Percentiles rank a stretch among this genome's conserved stretches.
Evolutionary conservation across 2,888 invertebrate species (phyloP).

Genomic region (Melolontha melolontha): DNA sequence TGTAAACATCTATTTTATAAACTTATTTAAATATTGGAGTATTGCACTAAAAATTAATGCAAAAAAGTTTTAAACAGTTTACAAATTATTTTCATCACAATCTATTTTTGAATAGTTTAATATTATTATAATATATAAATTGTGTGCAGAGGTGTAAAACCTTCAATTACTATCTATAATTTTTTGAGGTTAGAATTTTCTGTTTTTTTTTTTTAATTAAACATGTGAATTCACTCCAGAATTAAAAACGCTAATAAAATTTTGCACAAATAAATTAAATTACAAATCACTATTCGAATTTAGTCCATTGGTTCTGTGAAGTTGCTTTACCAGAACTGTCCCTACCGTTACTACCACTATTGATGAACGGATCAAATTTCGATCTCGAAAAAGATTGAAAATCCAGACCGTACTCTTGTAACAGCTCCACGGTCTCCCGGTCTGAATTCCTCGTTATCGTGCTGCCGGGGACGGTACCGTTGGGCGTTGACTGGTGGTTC

Average conservation of each 20-base stretch:
- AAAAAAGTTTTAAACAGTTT: no score
- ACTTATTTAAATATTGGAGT: no score
- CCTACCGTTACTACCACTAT: constrained; percentile 50
- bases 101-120: no score
- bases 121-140: no score
- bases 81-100: no score
- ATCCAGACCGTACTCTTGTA: constrained; percentile 81
- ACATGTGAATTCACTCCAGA: not conserved
- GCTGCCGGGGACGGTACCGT: constrained; percentile 66
- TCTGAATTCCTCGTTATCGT: constrained; percentile 53
- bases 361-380: constrained; percentile 59
- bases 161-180: no score
- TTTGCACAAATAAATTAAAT: constrained; percentile 15
- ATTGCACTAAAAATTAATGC: no score
- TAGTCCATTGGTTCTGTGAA: constrained; percentile 71
- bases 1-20: no score
- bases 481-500: constrained; percentile 54
- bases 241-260: constrained; percentile 18
- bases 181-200: no score
- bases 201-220: no score
- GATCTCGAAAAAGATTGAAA: constrained; percentile 69
- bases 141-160: no score
- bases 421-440: constrained; percentile 73
- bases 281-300: constrained; percentile 66
- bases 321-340: constrained; percentile 64